Evolutionary conservation across 53 echinoderm and acorn worm genomes (phyloP).

Genomic region (Crossaster papposus): DNA sequence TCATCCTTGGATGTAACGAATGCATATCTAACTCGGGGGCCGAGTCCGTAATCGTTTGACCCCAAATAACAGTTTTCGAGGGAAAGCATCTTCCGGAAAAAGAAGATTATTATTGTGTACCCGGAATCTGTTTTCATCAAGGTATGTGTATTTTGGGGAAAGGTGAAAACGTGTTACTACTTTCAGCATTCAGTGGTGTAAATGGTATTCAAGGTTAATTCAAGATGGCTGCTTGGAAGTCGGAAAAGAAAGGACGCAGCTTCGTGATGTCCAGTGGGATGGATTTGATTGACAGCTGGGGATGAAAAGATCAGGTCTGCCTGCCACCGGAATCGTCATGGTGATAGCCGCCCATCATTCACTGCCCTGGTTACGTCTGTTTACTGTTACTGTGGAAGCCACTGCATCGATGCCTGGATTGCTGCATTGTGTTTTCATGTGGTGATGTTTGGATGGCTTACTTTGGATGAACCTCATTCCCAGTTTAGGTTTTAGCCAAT

Average conservation of each 20-base stretch:
- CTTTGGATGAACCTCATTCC: no score
- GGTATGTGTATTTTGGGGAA: slow-evolving; percentile 34
- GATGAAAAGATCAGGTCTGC: neutral
- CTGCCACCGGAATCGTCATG: slow-evolving; percentile 10
- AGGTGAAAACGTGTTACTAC: neutral
- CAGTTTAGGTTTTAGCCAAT: no score
- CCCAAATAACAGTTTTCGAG: neutral
- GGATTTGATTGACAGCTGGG: slow-evolving; percentile 43
- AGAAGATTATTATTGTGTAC: slow-evolving; percentile 17
- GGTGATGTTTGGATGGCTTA: no score
- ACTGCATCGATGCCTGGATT: neutral
- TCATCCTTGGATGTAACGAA: slow-evolving; percentile 26
- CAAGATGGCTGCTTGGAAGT: neutral
- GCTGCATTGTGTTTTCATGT: neutral
- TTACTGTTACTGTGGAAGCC: neutral
- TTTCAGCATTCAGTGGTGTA: neutral
- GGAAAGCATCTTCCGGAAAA: slow-evolving; percentile 1
- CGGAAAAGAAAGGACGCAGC: slow-evolving; percentile 36
- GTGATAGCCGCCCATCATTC: slow-evolving; percentile 17
- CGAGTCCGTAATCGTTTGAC: neutral
- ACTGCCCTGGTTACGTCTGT: neutral
- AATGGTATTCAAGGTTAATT: neutral
- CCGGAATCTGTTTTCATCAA: slow-evolving; percentile 36
- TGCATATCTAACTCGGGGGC: neutral
- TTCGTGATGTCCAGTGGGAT: slow-evolving; percentile 23